Base-by-base conservation (phyloP, 1,140 invertebrate species). In the Fopius arisanus region DNA sequence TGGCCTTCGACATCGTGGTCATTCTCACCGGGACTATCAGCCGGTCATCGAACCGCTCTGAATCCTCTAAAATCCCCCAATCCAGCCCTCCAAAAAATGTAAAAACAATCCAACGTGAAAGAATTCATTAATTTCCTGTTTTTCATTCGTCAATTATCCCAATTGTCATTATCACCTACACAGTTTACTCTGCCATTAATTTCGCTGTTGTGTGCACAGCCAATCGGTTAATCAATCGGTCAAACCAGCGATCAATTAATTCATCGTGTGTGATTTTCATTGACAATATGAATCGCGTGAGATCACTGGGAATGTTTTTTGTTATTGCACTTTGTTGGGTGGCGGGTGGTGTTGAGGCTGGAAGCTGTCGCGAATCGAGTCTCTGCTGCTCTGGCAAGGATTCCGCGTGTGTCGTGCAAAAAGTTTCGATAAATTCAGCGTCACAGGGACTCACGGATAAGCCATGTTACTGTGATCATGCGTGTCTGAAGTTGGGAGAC, bases 381-480 rank as follows among this genome's bases (percentile, higher is more conserved):
- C 88, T 94, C 3, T 94, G 93, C 78, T 94, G 93, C 85, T 90
- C 91, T 1, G 94, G 94, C 3, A 86, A 94, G 41, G 93, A 95
- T 83, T 93, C 92, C 51, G 92, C 93, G n/a, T 95, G 94, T 86
- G 93, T 94, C 1, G 93, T 94, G 9, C 93, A 94, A 82, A 93
- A 93, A 78, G 92, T 92, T 0, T 93, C 93, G 1, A 88, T 93
- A 54, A 94, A 94, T 80, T 90, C 93, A n/a, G 93, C 94, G 75
- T 91, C 94, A 75, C 93, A 94, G 81, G 92, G 94, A 78, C 83
- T 93, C 67, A 92, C 90, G 76, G 93, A 95, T 79, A 94, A 94
- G 80, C 94, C 94, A 0, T 95, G 94, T 82, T 95, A 95, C 80
- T 95, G 94, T 84, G 94, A 95, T 86, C 93, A 95, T 80, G 94